These are phyloP conservation scores for Drosophila arawakana DNA, from an alignment of 1,140 invertebrate genomes.

Conservation along the genomic window DNA sequence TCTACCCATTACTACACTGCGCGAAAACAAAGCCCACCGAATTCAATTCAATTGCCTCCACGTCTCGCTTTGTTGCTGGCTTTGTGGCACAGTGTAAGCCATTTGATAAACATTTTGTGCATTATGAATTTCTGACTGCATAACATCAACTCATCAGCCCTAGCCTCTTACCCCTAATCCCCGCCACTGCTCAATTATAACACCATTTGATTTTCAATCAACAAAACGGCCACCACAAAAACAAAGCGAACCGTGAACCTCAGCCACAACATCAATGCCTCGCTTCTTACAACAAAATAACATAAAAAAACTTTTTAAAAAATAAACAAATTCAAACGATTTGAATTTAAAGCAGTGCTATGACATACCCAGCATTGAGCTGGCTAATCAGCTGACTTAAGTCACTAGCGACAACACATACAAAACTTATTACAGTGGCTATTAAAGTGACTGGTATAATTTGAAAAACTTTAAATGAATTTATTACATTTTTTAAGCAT, in stretches of 20 bases:
- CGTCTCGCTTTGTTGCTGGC: not conserved
- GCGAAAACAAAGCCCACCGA: slow-evolving; percentile 23
- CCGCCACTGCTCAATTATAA: slow-evolving; percentile 40
- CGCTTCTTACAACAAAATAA: too few species aligned
- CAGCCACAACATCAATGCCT: slow-evolving; percentile 12
- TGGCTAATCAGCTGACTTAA: too few species aligned
- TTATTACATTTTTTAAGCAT: too few species aligned
- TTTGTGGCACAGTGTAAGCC: slow-evolving; percentile 8
- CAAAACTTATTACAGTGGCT: too few species aligned
- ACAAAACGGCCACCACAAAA: slow-evolving; percentile 18
- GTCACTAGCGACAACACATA: too few species aligned
- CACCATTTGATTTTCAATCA: slow-evolving; percentile 54
- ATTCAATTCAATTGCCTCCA: slow-evolving; percentile 10
- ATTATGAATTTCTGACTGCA: slow-evolving; percentile 13
- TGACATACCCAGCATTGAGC: too few species aligned
- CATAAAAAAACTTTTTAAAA: too few species aligned
- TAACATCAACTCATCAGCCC: not conserved
- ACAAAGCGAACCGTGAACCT: slow-evolving; percentile 29
- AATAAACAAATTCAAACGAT: too few species aligned
- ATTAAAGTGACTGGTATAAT: too few species aligned
- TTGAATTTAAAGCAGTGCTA: too few species aligned
- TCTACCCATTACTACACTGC: slow-evolving; percentile 20
- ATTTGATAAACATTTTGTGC: slow-evolving; percentile 32
- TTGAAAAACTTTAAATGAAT: too few species aligned
- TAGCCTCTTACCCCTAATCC: not conserved